A percentile compares a stretch with the other conserved stretches of the same genome.
Conservation (phyloP, 2,113 vertebrate genomes). For the Entelurus aequoreus region DNA sequence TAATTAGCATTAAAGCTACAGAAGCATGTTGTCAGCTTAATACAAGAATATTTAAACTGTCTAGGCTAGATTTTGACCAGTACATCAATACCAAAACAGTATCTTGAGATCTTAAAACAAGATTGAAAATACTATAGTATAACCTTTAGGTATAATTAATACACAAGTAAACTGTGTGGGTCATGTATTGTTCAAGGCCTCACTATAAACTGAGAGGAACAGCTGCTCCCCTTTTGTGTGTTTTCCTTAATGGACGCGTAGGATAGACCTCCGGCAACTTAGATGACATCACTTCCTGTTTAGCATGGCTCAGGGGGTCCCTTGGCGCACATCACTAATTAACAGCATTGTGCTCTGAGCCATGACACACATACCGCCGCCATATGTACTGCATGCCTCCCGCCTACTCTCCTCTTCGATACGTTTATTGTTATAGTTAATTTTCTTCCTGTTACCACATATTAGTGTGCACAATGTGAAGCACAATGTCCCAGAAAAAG, state of each 20-base stretch:
- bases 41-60: too few relatives aligned
- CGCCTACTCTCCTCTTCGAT: neutral
- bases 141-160: neutral
- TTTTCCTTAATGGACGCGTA: constrained; percentile 22
- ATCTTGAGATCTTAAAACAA: too few relatives aligned
- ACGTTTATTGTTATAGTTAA: neutral
- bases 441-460: neutral
- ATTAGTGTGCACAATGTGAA: constrained; percentile 9
- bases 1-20: too few relatives aligned
- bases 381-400: constrained; percentile 21
- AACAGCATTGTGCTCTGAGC: constrained; percentile 32
- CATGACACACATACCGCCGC: constrained; percentile 36
- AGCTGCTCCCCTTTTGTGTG: constrained; percentile 3
- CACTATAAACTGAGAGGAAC: constrained; percentile 7
- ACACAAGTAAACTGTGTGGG: too few relatives aligned
- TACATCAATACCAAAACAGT: too few relatives aligned
- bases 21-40: too few relatives aligned
- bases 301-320: constrained; percentile 18
- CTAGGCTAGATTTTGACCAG: too few relatives aligned
- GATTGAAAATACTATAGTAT: too few relatives aligned
- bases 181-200: neutral
- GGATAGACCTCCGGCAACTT: constrained; percentile 34
- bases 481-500: constrained; percentile 55
- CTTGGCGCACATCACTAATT: constrained; percentile 45
- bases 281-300: constrained; percentile 47